Percentiles rank a stretch among this genome's conserved stretches.
Conservation (phyloP, 2,113 vertebrate genomes). For the Nyctereutes procyonoides region DNA sequence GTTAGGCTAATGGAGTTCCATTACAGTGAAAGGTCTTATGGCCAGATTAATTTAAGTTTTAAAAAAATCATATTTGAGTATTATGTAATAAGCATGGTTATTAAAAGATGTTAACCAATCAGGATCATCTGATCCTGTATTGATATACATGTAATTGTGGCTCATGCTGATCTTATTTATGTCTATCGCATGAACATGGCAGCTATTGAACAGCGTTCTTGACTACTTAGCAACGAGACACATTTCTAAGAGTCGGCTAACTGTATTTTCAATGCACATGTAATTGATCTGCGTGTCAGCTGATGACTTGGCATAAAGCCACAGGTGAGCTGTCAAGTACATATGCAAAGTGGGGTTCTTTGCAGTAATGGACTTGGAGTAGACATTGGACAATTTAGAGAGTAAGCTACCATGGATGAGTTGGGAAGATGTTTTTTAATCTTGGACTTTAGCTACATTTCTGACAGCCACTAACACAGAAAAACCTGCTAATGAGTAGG, state of each 20-base stretch:
- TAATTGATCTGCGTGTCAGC: background rate
- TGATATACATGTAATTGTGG: background rate
- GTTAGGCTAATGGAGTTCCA: background rate
- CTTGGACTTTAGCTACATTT: background rate
- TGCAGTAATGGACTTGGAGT: background rate
- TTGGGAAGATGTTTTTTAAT: background rate
- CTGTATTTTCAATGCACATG: background rate
- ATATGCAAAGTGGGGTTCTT: background rate
- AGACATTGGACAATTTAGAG: background rate
- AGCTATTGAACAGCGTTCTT: background rate
- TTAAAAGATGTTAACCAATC: background rate
- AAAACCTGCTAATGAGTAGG: slow-evolving; percentile 66
- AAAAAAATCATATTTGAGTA: slow-evolving; percentile 19
- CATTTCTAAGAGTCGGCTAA: background rate
- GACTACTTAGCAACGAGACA: background rate
- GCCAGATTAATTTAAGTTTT: background rate
- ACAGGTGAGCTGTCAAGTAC: background rate
- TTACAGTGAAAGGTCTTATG: background rate
- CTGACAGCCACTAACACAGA: background rate
- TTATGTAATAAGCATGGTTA: background rate
- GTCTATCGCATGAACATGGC: background rate
- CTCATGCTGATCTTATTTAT: background rate
- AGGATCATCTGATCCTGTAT: background rate
- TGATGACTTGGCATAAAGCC: background rate
- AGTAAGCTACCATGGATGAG: background rate